A percentile compares a stretch with the other conserved stretches of the same genome.
Conservation (phyloP, 2,888 invertebrate genomes). For the Plusia festucae region DNA sequence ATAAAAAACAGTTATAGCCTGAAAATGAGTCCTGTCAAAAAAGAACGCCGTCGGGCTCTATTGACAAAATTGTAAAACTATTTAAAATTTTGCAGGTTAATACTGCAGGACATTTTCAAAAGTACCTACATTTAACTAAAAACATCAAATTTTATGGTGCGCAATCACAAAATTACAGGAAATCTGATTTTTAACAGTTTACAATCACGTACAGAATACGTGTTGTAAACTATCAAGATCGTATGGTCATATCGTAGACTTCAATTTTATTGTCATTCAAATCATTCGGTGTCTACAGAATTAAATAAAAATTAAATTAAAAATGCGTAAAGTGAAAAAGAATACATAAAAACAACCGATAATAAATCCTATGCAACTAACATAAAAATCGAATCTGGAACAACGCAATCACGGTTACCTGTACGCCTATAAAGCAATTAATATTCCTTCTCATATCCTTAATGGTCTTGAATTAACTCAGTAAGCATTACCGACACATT, state of each 20-base stretch:
- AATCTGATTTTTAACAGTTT: too few species aligned
- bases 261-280: too few species aligned
- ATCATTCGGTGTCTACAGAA: too few species aligned
- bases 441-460: constrained; percentile 40
- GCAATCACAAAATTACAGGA: too few species aligned
- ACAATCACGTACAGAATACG: too few species aligned
- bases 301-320: too few species aligned
- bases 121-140: not conserved
- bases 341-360: not conserved
- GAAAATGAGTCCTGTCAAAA: constrained; percentile 4
- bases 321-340: too few species aligned
- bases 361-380: not conserved
- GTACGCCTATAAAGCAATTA: constrained; percentile 45
- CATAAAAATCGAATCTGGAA: constrained; percentile 11
- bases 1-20: not conserved
- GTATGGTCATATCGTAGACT: too few species aligned
- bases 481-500: constrained; percentile 63
- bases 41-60: not conserved
- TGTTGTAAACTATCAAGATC: too few species aligned
- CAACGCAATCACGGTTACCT: not conserved
- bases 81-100: not conserved
- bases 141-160: not conserved
- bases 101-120: not conserved
- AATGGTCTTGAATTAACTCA: constrained; percentile 67
- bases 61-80: constrained; percentile 4